Conservation (phyloP, 1,140 invertebrate genomes). For the Coelopa frigida region DNA sequence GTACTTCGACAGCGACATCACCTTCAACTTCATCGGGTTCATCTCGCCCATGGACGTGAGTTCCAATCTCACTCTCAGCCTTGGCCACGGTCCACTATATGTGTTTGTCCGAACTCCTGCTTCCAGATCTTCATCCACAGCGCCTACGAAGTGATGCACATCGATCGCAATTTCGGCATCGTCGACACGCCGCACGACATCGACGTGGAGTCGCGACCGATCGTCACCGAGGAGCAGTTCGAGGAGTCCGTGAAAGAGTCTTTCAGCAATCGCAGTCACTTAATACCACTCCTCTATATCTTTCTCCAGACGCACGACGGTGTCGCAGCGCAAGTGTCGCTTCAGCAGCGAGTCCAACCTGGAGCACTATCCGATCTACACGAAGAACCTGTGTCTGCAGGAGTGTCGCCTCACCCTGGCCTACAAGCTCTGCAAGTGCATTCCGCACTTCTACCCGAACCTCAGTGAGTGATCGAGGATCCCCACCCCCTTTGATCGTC, state of each 20-base stretch:
- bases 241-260: constrained; percentile 16
- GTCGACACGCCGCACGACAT: constrained; percentile 26
- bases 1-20: constrained; percentile 27
- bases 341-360: constrained; percentile 55
- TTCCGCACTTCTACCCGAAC: constrained; percentile 41
- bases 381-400: constrained; percentile 55
- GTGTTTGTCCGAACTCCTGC: constrained; percentile 14
- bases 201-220: constrained; percentile 23
- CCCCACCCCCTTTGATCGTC: not conserved
- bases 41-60: constrained; percentile 21
- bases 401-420: constrained; percentile 55
- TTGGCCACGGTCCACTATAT: constrained; percentile 27
- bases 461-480: not conserved
- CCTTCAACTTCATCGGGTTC: constrained; percentile 15
- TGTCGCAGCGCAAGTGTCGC: constrained; percentile 44
- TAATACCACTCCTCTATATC: no score
- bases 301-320: constrained; percentile 29
- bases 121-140: constrained; percentile 49
- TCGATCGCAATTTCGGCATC: constrained; percentile 45
- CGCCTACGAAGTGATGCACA: constrained; percentile 51
- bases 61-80: not conserved
- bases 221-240: constrained; percentile 27
- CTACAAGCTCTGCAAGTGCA: constrained; percentile 53
- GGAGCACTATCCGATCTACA: constrained; percentile 52
- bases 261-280: constrained; percentile 46